Evolutionary conservation across 2,888 invertebrate genomes (phyloP).

Genomic region (Diaphora mendica): DNA sequence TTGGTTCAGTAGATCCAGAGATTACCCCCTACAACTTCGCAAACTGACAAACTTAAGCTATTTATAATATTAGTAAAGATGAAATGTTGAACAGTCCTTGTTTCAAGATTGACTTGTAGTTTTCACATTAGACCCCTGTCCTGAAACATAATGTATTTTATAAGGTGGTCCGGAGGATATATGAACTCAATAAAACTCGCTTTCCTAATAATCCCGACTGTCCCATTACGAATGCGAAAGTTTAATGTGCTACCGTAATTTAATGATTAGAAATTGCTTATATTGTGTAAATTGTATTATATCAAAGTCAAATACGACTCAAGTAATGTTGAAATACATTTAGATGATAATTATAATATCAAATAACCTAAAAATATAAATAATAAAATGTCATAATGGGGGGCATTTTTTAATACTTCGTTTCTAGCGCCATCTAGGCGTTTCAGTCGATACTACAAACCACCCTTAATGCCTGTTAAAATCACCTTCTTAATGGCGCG

Average conservation of each 20-base stretch:
- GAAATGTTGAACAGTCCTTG: too few species aligned
- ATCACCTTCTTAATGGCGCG: constrained; percentile 6
- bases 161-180: too few species aligned
- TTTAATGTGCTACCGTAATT: not conserved
- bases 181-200: too few species aligned
- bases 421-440: constrained; percentile 65
- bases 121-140: too few species aligned
- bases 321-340: not conserved
- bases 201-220: too few species aligned
- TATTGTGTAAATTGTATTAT: not conserved
- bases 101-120: too few species aligned
- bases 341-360: not conserved
- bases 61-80: too few species aligned
- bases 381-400: not conserved
- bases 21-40: too few species aligned
- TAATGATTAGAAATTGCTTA: not conserved
- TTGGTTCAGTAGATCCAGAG: too few species aligned
- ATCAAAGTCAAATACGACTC: not conserved
- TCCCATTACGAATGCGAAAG: too few species aligned
- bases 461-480: not conserved
- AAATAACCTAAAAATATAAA: not conserved
- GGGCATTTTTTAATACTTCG: constrained; percentile 15
- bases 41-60: too few species aligned
- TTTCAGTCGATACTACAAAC: constrained; percentile 15
- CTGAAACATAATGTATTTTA: too few species aligned